Conservation (phyloP, 2,797 vertebrate species). For the Australoheros facetus region DNA sequence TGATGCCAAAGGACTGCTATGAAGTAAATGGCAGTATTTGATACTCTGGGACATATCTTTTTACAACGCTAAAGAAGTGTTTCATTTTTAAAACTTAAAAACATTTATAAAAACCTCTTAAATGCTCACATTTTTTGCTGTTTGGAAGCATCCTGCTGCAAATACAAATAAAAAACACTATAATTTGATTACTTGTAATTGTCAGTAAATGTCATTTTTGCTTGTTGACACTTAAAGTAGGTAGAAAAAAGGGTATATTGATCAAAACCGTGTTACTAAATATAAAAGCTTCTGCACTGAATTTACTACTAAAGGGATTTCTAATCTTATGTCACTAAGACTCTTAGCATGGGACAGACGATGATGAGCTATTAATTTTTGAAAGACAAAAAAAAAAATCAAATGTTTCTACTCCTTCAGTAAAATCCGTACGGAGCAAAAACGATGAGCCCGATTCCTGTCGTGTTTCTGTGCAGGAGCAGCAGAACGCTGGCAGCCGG, state of each 20-base stretch:
- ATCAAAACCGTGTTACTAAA: background rate
- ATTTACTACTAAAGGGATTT: too few relatives aligned
- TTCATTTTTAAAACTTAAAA: background rate
- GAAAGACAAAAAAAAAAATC: background rate
- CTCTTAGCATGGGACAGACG: background rate
- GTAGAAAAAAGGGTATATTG: background rate
- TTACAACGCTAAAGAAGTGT: background rate
- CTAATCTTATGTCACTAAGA: background rate
- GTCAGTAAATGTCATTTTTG: background rate
- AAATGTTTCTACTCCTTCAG: background rate
- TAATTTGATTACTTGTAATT: background rate
- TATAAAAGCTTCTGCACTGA: background rate
- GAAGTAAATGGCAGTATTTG: background rate
- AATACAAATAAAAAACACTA: too few relatives aligned
- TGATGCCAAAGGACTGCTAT: background rate
- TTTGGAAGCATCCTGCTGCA: background rate
- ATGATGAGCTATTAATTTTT: background rate
- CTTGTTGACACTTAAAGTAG: too few relatives aligned
- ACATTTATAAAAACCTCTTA: too few relatives aligned
- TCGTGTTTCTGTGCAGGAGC: constrained; percentile 12
- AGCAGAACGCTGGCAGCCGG: constrained; percentile 44
- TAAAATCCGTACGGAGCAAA: background rate
- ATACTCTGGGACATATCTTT: background rate
- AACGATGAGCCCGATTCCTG: background rate
- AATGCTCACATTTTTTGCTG: background rate